Conservation (phyloP, 2,797 vertebrate genomes). For the Cirrhinus molitorella region DNA sequence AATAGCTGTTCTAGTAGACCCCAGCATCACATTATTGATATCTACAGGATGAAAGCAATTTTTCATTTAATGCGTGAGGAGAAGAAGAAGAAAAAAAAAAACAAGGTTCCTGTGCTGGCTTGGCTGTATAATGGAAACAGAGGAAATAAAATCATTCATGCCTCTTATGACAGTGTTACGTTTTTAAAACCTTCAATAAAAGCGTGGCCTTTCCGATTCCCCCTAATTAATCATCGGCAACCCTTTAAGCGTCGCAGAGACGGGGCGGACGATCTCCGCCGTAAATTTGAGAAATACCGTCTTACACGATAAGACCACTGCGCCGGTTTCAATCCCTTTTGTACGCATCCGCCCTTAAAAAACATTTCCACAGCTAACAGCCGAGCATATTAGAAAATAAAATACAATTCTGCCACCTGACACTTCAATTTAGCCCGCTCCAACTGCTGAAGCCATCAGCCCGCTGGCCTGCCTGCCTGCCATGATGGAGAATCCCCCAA, state of each 20-base stretch:
- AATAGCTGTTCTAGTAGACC: conserved; percentile 30
- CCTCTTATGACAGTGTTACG: conserved; percentile 29
- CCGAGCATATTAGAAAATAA: conserved; percentile 82
- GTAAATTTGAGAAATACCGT: conserved; percentile 51
- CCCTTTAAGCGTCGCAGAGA: conserved; percentile 23
- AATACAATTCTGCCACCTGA: conserved; percentile 81
- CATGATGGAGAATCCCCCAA: conserved; percentile 80
- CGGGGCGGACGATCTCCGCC: conserved; percentile 8
- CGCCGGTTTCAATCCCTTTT: conserved; percentile 70
- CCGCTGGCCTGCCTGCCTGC: conserved; percentile 72
- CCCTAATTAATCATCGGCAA: conserved; percentile 55
- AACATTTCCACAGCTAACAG: conserved; percentile 77
- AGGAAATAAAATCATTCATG: conserved; percentile 47
- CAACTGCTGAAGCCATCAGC: conserved; percentile 79
- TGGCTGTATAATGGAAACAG: conserved; percentile 36
- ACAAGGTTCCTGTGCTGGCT: conserved; percentile 1
- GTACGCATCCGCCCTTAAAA: conserved; percentile 69
- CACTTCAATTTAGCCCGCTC: conserved; percentile 82
- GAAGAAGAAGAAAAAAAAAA: neutral
- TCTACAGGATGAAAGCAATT: conserved; percentile 42
- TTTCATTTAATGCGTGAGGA: conserved; percentile 28
- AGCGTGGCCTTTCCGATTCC: conserved; percentile 38
- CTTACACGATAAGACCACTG: conserved; percentile 45
- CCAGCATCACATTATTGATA: conserved; percentile 21
- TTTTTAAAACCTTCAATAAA: conserved; percentile 47